Percentiles rank a stretch among this genome's conserved stretches.
Conservation (phyloP, 2,797 vertebrate species). For the Chelmon rostratus region DNA sequence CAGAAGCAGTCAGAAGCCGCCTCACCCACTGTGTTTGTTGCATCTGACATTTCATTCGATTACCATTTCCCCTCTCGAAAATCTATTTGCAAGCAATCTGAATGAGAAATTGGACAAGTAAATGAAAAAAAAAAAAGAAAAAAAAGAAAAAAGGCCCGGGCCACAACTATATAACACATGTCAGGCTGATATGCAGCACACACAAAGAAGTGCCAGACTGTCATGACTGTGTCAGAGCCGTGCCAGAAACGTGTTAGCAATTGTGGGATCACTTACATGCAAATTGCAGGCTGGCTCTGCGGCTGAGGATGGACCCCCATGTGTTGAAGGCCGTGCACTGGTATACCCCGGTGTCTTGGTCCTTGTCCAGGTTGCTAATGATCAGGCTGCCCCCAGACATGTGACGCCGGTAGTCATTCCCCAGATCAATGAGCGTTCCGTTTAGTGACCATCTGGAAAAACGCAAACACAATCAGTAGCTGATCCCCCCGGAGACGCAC, state of each 20-base stretch:
- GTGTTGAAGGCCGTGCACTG: slow-evolving; percentile 88
- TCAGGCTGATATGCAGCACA: slow-evolving; percentile 35
- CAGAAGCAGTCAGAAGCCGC: slow-evolving; percentile 77
- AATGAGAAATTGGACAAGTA: slow-evolving; percentile 65
- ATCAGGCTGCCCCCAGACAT: slow-evolving; percentile 89
- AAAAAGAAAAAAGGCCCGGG: slow-evolving; percentile 7
- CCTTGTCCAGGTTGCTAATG: slow-evolving; percentile 88
- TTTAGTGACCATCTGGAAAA: slow-evolving; percentile 93
- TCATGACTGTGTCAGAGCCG: slow-evolving; percentile 30
- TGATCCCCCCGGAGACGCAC: slow-evolving; percentile 70
- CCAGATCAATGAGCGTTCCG: slow-evolving; percentile 89
- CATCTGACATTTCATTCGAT: slow-evolving; percentile 82
- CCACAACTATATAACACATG: slow-evolving; percentile 32
- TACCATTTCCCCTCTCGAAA: slow-evolving; percentile 75
- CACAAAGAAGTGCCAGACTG: slow-evolving; percentile 45
- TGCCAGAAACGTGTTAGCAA: slow-evolving; percentile 33
- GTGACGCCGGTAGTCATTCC: slow-evolving; percentile 87
- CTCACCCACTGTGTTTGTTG: slow-evolving; percentile 76
- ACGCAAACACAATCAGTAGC: slow-evolving; percentile 89
- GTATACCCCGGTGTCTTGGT: slow-evolving; percentile 89
- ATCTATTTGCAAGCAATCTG: slow-evolving; percentile 71
- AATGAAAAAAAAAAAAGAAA: slow-evolving; percentile 30
- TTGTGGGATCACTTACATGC: slow-evolving; percentile 87
- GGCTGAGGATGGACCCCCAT: slow-evolving; percentile 87
- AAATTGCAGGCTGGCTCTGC: slow-evolving; percentile 89